phyloP scores from a whole-genome alignment of 2,888 invertebrate genomes.

The Harpagoxenus sublaevis region DNA sequence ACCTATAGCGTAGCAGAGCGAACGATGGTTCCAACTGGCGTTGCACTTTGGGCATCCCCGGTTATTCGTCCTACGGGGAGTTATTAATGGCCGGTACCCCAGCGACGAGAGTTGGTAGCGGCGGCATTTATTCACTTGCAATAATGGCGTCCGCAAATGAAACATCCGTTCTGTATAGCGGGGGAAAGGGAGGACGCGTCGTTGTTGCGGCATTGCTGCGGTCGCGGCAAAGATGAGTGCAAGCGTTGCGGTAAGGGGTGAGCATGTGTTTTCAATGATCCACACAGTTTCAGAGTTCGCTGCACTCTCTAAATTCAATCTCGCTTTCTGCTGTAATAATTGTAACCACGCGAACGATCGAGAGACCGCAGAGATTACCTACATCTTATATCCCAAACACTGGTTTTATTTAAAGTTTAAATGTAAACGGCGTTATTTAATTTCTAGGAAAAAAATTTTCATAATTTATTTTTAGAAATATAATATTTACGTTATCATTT shows the following conservation, averaged over 20 bases:
- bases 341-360: background rate
- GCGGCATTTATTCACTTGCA: slow-evolving; percentile 67
- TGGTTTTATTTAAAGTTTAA: background rate
- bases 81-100: slow-evolving; percentile 69
- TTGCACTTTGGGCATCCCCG: slow-evolving; percentile 64
- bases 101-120: slow-evolving; percentile 25
- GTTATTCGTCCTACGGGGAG: slow-evolving; percentile 66
- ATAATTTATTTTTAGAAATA: background rate
- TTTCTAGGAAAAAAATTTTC: slow-evolving; percentile 34
- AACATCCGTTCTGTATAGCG: slow-evolving; percentile 50
- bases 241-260: slow-evolving; percentile 37
- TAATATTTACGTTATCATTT: background rate
- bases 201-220: slow-evolving; percentile 45
- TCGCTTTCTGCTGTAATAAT: slow-evolving; percentile 15
- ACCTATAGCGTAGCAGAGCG: slow-evolving; percentile 16
- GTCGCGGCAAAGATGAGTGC: slow-evolving; percentile 46
- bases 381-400: background rate
- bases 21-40: slow-evolving; percentile 60
- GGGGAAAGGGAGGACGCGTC: slow-evolving; percentile 14
- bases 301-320: slow-evolving; percentile 41
- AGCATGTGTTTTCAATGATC: slow-evolving; percentile 45
- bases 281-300: slow-evolving; percentile 29
- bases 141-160: slow-evolving; percentile 66
- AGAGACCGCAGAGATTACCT: background rate
- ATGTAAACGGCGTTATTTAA: slow-evolving; percentile 52